Base-by-base conservation (phyloP, 2,113 vertebrate genomes). In the Cygnus buccinator region DNA sequence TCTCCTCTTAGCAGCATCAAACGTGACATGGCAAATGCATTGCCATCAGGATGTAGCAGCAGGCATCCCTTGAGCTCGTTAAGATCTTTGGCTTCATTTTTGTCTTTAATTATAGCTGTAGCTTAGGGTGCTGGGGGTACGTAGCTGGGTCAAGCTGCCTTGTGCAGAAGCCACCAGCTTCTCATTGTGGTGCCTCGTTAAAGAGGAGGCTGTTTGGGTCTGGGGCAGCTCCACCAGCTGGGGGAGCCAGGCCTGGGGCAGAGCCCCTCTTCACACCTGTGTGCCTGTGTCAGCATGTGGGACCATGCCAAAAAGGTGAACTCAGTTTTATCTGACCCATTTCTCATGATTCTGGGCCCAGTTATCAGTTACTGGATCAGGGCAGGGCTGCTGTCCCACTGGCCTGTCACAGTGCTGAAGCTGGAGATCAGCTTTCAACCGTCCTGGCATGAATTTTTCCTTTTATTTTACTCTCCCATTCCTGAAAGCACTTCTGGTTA, bases 281-380 rank as follows among this genome's bases (percentile, higher is more conserved):
- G 0, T 12, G 25, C 3, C 2, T 4, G 7, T 31, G 46, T 14
- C 1, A 1, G 31, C 37, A 6, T 21, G 8, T 11, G 35, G 37
- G 37, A 37, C 37, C n/a, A 26, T 37, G 35, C 9, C 37, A 35
- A 62, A 62, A 62, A 62, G 14, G 37, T 37, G 35, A 62, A 62
- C 13, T 37, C 6, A 7, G 23, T 23, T 15, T 23, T 6, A 23
- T 62, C 23, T 10, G 22, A 15, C 37, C 22, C 23, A 7, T 62
- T 14, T 62, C 7, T 26, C 23, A 11, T 62, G 23, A 26, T 37
- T 62, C 6, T 37, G 35, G 22, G 14, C 35, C 59, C 9, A 16
- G 35, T 35, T 37, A 37, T 62, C 35, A 37, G 59, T 62, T 37
- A 15, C 14, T 37, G 59, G 54, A 28, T 55, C 54, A 55, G 54